phyloP scores from a whole-genome alignment of 1,140 invertebrate species.

The Hylaeus volcanicus region DNA sequence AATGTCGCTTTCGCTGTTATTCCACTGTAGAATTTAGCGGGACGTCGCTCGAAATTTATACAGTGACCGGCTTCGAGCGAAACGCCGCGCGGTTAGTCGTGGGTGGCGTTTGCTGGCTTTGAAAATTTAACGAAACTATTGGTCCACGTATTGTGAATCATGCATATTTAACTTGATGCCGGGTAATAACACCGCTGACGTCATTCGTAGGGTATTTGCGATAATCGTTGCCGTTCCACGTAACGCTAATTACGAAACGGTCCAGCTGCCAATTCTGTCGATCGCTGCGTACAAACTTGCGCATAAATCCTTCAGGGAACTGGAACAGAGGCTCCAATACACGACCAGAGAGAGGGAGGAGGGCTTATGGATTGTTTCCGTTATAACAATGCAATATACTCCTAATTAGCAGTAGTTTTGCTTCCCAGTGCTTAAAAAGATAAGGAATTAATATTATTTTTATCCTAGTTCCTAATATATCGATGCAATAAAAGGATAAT shows the following conservation, averaged over 20 bases:
- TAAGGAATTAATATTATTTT: too few species aligned
- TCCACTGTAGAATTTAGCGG: background rate
- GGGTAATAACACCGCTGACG: background rate
- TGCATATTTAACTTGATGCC: background rate
- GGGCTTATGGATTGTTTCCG: too few species aligned
- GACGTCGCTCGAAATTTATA: background rate
- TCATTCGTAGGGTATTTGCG: background rate
- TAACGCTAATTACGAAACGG: background rate
- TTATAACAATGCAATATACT: too few species aligned
- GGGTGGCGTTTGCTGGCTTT: background rate
- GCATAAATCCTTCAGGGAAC: background rate
- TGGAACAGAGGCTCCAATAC: background rate
- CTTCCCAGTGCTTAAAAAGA: too few species aligned
- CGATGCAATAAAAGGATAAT: too few species aligned
- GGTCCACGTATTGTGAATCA: background rate
- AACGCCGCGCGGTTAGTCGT: background rate
- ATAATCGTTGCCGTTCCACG: background rate
- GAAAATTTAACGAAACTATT: conserved; percentile 1
- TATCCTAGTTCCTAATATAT: too few species aligned
- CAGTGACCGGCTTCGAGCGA: background rate
- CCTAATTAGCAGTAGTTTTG: too few species aligned
- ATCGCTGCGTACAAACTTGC: background rate
- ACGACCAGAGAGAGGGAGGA: too few species aligned
- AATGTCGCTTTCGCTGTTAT: background rate
- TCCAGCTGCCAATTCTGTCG: background rate